phyloP scores from a whole-genome alignment of 35 echinoderm and acorn worm genomes.

The Apostichopus californicus region DNA sequence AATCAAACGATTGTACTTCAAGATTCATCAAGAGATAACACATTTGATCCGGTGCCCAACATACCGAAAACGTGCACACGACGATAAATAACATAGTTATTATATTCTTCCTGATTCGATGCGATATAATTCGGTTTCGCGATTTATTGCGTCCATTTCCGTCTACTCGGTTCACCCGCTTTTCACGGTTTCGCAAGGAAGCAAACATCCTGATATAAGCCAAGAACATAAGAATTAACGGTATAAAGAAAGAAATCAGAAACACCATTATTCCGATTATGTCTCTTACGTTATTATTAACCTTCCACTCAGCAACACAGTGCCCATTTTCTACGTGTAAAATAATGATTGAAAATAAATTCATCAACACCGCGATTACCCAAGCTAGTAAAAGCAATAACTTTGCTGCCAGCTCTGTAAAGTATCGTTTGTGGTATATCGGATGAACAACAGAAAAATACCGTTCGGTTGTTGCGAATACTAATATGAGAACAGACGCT shows the following conservation, averaged over 20 bases:
- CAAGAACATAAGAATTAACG: conserved; percentile 52
- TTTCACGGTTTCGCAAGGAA: conserved; percentile 18
- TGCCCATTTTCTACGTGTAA: neutral
- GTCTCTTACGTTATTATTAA: neutral
- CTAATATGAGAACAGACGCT: conserved; percentile 71
- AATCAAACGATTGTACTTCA: conserved; percentile 47
- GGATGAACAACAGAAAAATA: conserved; percentile 76
- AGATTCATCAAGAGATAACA: conserved; percentile 52
- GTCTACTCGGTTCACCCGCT: neutral
- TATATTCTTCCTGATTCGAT: conserved; percentile 34
- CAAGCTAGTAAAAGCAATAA: conserved; percentile 39
- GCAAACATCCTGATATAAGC: conserved; percentile 59
- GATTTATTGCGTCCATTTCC: conserved; percentile 27
- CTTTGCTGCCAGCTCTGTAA: conserved; percentile 48
- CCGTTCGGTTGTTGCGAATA: conserved; percentile 58
- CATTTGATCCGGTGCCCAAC: conserved; percentile 74
- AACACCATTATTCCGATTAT: conserved; percentile 56
- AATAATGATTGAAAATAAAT: conserved; percentile 50
- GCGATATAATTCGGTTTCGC: conserved; percentile 31
- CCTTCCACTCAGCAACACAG: conserved; percentile 29
- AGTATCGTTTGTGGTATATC: conserved; percentile 57
- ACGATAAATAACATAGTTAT: conserved; percentile 69
- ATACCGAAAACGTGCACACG: conserved; percentile 54
- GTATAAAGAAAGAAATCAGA: conserved; percentile 50
- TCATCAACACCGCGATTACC: conserved; percentile 51